Conservation (phyloP, 2,797 vertebrate genomes). For the Anguilla pacifica region DNA sequence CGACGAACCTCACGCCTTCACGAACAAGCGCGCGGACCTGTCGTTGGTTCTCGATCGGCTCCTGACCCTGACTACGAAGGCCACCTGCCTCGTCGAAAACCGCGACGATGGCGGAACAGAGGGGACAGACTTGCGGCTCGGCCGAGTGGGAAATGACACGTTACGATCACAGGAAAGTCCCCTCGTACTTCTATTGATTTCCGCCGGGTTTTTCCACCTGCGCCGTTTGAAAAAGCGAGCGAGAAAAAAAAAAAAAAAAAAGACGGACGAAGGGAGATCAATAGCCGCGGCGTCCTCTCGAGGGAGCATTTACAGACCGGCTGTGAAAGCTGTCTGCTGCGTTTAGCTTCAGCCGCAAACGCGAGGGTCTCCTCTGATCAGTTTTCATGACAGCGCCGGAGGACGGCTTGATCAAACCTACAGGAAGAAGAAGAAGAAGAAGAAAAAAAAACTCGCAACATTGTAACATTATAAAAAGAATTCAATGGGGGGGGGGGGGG, state of each 20-base stretch:
- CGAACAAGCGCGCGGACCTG: background rate
- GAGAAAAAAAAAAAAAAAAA: background rate
- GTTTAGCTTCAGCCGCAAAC: background rate
- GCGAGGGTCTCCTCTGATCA: background rate
- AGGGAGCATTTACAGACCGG: conserved; percentile 7
- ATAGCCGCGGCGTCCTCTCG: background rate
- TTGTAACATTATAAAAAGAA: background rate
- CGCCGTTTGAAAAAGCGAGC: conserved; percentile 11
- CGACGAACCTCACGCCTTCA: background rate
- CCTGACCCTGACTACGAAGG: background rate
- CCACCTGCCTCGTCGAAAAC: background rate
- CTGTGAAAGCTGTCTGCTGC: conserved; percentile 13
- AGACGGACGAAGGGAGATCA: background rate
- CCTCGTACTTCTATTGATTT: background rate
- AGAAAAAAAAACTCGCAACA: background rate
- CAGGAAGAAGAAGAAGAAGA: background rate
- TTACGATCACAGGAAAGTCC: background rate
- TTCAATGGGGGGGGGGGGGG: background rate
- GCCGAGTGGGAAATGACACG: background rate
- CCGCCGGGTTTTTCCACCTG: background rate
- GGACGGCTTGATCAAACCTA: background rate
- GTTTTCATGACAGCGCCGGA: background rate
- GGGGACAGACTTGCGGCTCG: background rate
- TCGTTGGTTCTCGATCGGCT: background rate
- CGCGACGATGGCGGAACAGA: background rate